Evolutionary conservation across 2,113 vertebrate species (phyloP).

Genomic region (Pseudopodoces humilis): DNA sequence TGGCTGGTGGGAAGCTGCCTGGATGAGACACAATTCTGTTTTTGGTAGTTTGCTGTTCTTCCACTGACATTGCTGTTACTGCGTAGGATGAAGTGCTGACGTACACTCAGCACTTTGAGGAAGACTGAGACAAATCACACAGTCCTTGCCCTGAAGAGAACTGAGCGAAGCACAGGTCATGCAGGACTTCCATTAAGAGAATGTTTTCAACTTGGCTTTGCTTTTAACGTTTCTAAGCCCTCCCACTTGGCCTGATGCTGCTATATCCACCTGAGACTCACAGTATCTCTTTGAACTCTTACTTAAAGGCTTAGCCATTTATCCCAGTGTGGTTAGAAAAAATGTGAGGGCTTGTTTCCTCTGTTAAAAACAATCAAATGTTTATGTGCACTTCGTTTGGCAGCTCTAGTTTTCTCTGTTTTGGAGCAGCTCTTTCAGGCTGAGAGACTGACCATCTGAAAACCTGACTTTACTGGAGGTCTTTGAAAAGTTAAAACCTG

Average conservation of each 20-base stretch:
- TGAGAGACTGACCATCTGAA: neutral
- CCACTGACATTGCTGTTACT: neutral
- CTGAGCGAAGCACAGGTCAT: neutral
- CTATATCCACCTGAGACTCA: neutral
- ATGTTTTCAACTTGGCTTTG: neutral
- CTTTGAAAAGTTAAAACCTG: neutral
- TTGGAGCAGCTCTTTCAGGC: neutral
- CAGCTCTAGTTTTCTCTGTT: neutral
- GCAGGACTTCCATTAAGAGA: neutral
- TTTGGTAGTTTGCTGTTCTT: neutral
- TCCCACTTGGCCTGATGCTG: neutral
- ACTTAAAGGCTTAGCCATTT: neutral
- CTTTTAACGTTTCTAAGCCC: neutral
- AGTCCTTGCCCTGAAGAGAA: neutral
- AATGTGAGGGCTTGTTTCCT: neutral
- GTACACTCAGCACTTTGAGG: neutral
- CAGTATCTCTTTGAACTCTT: neutral
- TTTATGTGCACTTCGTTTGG: neutral
- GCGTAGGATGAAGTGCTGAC: neutral
- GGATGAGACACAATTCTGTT: neutral
- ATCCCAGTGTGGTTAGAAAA: neutral
- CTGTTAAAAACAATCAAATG: neutral
- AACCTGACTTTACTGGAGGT: neutral
- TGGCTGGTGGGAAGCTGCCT: neutral
- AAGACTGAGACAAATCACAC: neutral